Evolutionary conservation across 2,797 vertebrate genomes (phyloP).

Genomic region (Trachurus trachurus): DNA sequence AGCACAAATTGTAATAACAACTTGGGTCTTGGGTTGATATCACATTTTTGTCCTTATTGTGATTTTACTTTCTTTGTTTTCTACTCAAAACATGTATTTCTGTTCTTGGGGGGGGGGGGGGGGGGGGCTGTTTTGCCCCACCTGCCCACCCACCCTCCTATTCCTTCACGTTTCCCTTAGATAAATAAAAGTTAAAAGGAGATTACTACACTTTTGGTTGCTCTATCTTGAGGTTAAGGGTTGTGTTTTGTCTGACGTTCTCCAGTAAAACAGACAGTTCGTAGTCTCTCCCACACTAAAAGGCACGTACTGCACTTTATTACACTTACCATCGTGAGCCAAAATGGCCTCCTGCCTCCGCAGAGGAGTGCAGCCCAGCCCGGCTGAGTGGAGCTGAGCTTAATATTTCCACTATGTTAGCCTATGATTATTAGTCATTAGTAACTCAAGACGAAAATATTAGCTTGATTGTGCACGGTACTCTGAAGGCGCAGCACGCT

Average conservation of each 20-base stretch:
- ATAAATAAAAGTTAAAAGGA: not conserved
- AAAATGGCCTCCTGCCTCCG: slow-evolving; percentile 35
- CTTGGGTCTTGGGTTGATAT: too few relatives aligned
- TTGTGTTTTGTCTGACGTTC: slow-evolving; percentile 13
- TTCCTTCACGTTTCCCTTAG: not conserved
- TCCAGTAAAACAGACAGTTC: slow-evolving; percentile 14
- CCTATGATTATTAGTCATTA: slow-evolving; percentile 72
- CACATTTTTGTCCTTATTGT: not conserved
- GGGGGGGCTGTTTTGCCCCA: not conserved
- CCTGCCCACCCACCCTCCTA: not conserved
- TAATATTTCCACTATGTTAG: slow-evolving; percentile 69
- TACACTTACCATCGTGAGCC: not conserved
- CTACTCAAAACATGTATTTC: not conserved
- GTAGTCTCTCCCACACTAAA: slow-evolving; percentile 12
- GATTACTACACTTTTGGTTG: not conserved
- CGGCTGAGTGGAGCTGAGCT: slow-evolving; percentile 26
- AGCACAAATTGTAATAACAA: too few relatives aligned
- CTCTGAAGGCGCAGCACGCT: slow-evolving; percentile 24
- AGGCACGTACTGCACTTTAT: slow-evolving; percentile 29
- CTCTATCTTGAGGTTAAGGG: not conserved
- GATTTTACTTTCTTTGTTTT: not conserved
- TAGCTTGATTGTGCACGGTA: slow-evolving; percentile 71
- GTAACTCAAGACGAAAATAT: slow-evolving; percentile 72
- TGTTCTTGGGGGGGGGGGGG: too few relatives aligned
- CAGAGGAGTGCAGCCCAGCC: slow-evolving; percentile 2